These are phyloP conservation scores for Riparia riparia DNA, from an alignment of 2,113 vertebrate genomes.

Conservation along the genomic window DNA sequence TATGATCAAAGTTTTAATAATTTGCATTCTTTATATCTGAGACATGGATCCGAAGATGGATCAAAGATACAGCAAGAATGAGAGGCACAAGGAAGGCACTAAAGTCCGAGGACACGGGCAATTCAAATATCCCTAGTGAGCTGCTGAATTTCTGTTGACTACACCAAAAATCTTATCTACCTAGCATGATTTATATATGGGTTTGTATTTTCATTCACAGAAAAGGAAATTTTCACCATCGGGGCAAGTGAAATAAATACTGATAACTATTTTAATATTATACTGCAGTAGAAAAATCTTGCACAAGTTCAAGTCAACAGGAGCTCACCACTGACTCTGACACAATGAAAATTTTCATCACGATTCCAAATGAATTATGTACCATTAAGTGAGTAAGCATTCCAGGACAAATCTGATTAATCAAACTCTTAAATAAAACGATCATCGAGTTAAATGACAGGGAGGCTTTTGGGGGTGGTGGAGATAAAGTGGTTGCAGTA, in stretches of 20 bases:
- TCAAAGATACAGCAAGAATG: background rate
- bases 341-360: background rate
- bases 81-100: background rate
- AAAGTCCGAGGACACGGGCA: background rate
- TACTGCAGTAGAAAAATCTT: background rate
- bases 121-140: background rate
- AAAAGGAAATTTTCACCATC: background rate
- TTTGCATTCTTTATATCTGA: background rate
- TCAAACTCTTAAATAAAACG: background rate
- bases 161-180: background rate
- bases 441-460: background rate
- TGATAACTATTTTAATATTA: background rate
- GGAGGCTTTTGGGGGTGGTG: accelerated
- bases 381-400: background rate
- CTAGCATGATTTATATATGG: background rate
- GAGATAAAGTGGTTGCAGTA: background rate
- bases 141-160: background rate
- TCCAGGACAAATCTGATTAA: background rate
- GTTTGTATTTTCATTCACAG: constrained; percentile 15
- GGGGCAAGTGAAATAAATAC: background rate
- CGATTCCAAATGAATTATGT: background rate
- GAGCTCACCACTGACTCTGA: background rate
- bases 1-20: background rate
- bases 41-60: background rate
- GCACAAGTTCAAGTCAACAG: background rate